These are phyloP conservation scores for Myripristis jacobus DNA, from an alignment of 2,797 vertebrate genomes.

Conservation along the genomic window DNA sequence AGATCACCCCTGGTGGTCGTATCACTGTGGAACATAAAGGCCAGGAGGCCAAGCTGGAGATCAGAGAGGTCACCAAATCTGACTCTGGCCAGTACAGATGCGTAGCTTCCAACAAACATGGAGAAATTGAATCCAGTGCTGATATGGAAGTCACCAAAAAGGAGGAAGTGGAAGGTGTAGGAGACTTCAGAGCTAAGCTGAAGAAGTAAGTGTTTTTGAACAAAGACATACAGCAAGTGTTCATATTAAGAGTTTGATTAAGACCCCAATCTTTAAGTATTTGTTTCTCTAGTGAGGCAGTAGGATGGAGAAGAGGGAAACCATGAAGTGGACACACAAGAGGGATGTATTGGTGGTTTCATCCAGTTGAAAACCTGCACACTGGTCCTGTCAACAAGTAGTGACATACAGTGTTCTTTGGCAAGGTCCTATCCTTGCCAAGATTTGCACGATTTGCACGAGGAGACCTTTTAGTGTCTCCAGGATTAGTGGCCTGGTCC, in stretches of 20 bases:
- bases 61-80: constrained; percentile 92
- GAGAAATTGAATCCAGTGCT: constrained; percentile 92
- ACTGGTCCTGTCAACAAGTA: background rate
- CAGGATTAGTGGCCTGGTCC: background rate
- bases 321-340: background rate
- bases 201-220: constrained; percentile 88
- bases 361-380: background rate
- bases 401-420: background rate
- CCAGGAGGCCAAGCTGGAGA: constrained; percentile 92
- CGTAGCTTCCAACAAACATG: constrained; percentile 92
- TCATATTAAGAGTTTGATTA: background rate
- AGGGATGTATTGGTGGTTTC: background rate
- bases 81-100: constrained; percentile 95
- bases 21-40: constrained; percentile 91
- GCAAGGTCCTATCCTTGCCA: background rate
- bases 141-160: constrained; percentile 92
- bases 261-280: background rate
- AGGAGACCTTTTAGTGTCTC: background rate
- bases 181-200: constrained; percentile 90
- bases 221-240: background rate
- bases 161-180: constrained; percentile 81
- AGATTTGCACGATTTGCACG: no score
- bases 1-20: constrained; percentile 94
- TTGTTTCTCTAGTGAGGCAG: background rate
- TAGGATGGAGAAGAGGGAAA: background rate